Evolutionary conservation across 1,140 invertebrate species (phyloP), one percentile per base, ranked within the genome.

Genomic region (Stratiolaelaps scimitus): DNA sequence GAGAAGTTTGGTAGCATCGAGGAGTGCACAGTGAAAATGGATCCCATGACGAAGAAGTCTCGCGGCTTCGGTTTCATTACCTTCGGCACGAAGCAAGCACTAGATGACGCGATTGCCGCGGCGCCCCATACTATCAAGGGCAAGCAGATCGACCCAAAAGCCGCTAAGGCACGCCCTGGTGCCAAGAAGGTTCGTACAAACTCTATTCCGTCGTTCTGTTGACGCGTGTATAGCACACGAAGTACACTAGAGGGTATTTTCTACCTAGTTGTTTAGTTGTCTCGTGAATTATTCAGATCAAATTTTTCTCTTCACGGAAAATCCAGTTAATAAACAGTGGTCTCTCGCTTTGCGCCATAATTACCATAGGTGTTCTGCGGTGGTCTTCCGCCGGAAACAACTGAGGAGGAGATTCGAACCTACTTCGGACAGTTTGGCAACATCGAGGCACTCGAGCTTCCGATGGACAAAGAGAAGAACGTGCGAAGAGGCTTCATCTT

Each of bases 41-140:
- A 93, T 77, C 85, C 88, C 17, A 86, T 85, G 72, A 92, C 88
- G 40, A 89, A 89, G 53, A 80, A 89, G 71, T 91, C 88, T 26
- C 79, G 91, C 77, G 90, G 90, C 43, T 94, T 95, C 75, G 90
- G 89, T 48, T 96, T 96, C 74, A 92, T 96, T 72, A 91, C 94
- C 23, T 97, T 94, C 76, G 85, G 87, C 69, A 81, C 82, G 67
- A 83, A 88, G 66, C 87, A 90, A 72, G 84, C 88, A 47, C 84
- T 95, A 67, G 90, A 94, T 70, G 90, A 91, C 80, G 89, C 92
- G 75, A 68, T 68, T 68, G 34, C 56, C 15, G 43, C 53, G 15
- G 84, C 83, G 47, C 88, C 92, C 69, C 92, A 95, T 75, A 81
- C 87, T 17, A 91, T 95, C 65, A 92, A 92, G 76, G 86, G 85